Conservation (phyloP, 2,113 vertebrate species). For the Urocolius indicus region DNA sequence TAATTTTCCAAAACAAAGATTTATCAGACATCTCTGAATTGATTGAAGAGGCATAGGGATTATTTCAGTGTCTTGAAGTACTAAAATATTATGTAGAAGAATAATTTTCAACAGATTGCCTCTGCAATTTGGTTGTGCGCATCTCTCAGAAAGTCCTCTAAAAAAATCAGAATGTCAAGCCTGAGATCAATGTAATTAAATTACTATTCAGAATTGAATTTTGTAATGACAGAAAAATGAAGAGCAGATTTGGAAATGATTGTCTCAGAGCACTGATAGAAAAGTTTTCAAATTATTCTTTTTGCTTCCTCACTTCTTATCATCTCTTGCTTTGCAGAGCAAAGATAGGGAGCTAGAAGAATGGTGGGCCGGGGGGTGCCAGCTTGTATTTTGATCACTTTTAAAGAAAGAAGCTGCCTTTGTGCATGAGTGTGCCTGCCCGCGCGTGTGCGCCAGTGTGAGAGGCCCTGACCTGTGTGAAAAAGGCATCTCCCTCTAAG, state of each 20-base stretch:
- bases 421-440: fast-evolving
- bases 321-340: background rate
- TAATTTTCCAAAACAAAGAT: background rate
- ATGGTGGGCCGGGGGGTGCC: fast-evolving
- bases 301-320: background rate
- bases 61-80: background rate
- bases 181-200: background rate
- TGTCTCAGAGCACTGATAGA: background rate
- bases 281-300: background rate
- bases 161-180: background rate
- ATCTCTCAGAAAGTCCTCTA: background rate
- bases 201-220: background rate
- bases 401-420: fast-evolving
- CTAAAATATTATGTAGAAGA: background rate
- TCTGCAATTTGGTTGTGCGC: background rate
- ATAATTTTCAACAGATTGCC: background rate
- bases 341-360: background rate
- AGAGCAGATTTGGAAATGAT: background rate
- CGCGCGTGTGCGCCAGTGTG: fast-evolving
- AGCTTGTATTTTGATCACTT: background rate
- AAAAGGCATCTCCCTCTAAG: fast-evolving
- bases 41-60: background rate
- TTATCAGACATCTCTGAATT: background rate
- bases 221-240: background rate
- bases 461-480: background rate